Evolutionary conservation across 2,797 vertebrate genomes (phyloP).

Genomic region (Delichon dasypus): DNA sequence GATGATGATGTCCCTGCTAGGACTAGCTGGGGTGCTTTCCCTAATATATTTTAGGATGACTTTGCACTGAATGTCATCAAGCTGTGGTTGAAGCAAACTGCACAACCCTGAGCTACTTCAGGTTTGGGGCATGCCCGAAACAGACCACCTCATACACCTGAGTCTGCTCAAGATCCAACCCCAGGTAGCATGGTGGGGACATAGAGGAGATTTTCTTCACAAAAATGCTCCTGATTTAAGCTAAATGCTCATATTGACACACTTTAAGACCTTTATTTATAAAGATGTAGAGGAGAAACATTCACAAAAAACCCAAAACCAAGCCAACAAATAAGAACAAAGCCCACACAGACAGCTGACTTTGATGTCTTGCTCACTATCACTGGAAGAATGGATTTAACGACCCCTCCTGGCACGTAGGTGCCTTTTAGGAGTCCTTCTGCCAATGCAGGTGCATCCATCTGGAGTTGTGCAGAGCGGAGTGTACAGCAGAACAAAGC

Average conservation of each 20-base stretch:
- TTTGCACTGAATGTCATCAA: accelerated
- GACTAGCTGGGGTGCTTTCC: accelerated
- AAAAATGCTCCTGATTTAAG: not conserved
- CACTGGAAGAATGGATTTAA: not conserved
- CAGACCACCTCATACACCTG: accelerated
- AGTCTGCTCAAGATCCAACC: not conserved
- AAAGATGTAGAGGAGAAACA: not conserved
- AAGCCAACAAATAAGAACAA: not conserved
- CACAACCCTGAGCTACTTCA: not conserved
- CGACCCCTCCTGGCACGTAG: not conserved
- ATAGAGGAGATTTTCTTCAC: not conserved
- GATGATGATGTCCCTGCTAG: not conserved
- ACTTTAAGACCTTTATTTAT: not conserved
- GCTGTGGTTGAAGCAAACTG: not conserved
- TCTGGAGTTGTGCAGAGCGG: not conserved
- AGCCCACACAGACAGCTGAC: not conserved
- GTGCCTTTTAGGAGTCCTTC: not conserved
- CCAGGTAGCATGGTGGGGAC: not conserved
- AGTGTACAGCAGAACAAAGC: accelerated
- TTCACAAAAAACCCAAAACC: accelerated
- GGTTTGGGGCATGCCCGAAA: not conserved
- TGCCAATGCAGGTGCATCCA: not conserved
- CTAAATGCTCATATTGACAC: not conserved
- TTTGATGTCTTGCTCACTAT: not conserved
- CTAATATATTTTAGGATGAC: accelerated